Conservation (phyloP, 2,113 vertebrate species). For the Trachemys scripta region DNA sequence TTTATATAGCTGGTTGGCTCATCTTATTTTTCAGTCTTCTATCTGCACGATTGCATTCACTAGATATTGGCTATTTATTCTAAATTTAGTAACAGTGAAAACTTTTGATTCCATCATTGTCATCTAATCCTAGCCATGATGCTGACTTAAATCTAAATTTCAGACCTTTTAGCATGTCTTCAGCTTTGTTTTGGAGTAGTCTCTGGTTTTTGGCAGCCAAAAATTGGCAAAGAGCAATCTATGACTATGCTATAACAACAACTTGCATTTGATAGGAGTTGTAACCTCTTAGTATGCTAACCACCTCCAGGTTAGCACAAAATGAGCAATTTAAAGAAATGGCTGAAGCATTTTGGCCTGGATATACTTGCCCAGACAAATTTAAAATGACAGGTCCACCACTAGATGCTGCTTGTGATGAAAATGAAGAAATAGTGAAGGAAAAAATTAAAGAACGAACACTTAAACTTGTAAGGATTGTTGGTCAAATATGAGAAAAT, state of each 20-base stretch:
- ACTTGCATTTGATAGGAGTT: background rate
- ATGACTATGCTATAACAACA: background rate
- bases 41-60: background rate
- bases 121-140: background rate
- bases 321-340: background rate
- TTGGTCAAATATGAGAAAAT: background rate
- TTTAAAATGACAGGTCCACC: background rate
- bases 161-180: background rate
- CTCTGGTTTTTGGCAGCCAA: constrained; percentile 1
- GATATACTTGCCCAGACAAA: background rate
- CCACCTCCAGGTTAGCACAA: background rate
- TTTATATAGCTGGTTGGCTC: constrained; percentile 37
- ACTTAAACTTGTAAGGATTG: background rate
- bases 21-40: constrained; percentile 20
- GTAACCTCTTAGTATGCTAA: background rate
- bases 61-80: background rate
- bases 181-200: background rate
- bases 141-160: background rate
- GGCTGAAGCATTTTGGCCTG: background rate
- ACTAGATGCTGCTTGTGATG: background rate
- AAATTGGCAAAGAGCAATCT: background rate
- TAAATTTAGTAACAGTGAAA: background rate
- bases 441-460: background rate
- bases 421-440: background rate
- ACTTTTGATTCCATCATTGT: background rate